Evolutionary conservation across 2,113 vertebrate genomes (phyloP), one percentile per base, ranked within the genome.

Genomic region (Spea bombifrons): DNA sequence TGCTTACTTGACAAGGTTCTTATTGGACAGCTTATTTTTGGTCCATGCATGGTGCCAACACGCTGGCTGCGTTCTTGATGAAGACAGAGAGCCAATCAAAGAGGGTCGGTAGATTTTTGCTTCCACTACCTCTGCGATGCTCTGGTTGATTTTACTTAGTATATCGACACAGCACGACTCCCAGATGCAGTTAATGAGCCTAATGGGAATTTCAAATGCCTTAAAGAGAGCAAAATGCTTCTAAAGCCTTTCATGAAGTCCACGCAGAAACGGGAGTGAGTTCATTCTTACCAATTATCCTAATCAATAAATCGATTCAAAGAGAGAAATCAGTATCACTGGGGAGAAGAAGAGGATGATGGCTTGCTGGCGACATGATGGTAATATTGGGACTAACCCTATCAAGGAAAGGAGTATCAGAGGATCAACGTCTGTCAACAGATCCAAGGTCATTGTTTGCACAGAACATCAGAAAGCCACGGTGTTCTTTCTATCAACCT

Each of bases 221-320:
- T 80, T 80, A 73, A 80, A 80, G 74, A 71, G 68, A 65, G 71
- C 73, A 59, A 68, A 80, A 66, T 64, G 73, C 63, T 74, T n/a
- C 77, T 45, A 9, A 53, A 78, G 50, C n/a, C 52, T 83, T 59
- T 59, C 15, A 78, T 82, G 67, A 86, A 86, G 0, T 44, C 79
- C 72, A 76, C 78, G 79, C 44, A 83, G 87, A 86, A 76, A 66
- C 83, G 80, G 82, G 53, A 71, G 4, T 8, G 80, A 77, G 81
- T 81, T 5, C n/a, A 86, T 86, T 83, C 84, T 81, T 82, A 81
- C 83, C 82, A 77, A 81, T 84, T 83, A 81, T 82, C 79, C 78
- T 82, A 53, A 81, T 84, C 86, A 75, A 86, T 86, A 66, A 73
- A 83, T 66, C 74, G 82, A 71, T 57, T 86, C 75, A 55, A 82